Evolutionary conservation across 2,113 vertebrate genomes (phyloP), one percentile per base, ranked within the genome.

Genomic region (Varanus komodoensis): DNA sequence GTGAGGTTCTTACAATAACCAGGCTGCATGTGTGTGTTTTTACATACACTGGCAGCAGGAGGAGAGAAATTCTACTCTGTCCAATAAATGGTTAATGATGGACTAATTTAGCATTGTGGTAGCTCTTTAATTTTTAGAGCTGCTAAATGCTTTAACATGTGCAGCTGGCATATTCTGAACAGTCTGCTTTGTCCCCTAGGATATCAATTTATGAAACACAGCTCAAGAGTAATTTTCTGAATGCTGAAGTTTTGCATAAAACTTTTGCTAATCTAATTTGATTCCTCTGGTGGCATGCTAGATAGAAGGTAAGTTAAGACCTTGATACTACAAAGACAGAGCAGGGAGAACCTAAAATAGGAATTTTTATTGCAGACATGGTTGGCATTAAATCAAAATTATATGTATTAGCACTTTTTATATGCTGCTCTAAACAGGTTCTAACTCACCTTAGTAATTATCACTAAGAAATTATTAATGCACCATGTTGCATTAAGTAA

Each of bases 221-320:
- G 71, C 73, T 87, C 92, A 82, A 68, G 89, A 93, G 78, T 89
- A 50, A 96, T 93, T 95, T 95, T 77, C 92, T 93, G 89, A 94
- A 93, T 82, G 91, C 83, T 89, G 79, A 90, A 89, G 74, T 87
- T 95, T 88, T 87, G 85, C 90, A 95, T 87, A 89, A 92, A 84
- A 83, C 75, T 89, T 83, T 94, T 90, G 34, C 68, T 29, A 57
- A 85, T 95, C 88, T 91, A 92, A 93, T 96, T 92, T 91, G 44
- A 74, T 82, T 77, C 54, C 85, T 86, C 89, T 91, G 71, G 88
- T 93, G 87, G 38, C 69, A 79, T 3, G 32, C 73, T 87, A 87
- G 82, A 80, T 93, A 67, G 90, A 77, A 52, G 52, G 64, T 89
- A 77, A 73, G 67, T 27, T 92, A 85, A 86, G 50, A 84, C 77